These are phyloP conservation scores for Gymnocypris eckloni DNA, from an alignment of 2,797 vertebrate genomes.

Conservation along the genomic window DNA sequence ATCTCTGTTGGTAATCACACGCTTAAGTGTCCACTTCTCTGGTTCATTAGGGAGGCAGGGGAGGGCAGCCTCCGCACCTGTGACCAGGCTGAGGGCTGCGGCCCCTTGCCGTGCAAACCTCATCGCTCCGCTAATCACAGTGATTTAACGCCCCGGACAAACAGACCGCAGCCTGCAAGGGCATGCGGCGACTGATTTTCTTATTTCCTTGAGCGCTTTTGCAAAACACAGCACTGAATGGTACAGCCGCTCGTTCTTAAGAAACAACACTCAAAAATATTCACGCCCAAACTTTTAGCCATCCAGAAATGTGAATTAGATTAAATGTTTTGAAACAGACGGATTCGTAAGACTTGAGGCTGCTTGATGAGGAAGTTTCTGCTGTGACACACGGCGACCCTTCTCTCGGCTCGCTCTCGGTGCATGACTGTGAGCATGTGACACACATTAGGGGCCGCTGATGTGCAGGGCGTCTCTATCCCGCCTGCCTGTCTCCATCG, in stretches of 20 bases:
- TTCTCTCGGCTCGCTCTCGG: slow-evolving; percentile 87
- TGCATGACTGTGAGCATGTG: slow-evolving; percentile 95
- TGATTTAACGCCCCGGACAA: slow-evolving; percentile 67
- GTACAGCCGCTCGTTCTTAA: background rate
- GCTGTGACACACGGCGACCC: slow-evolving; percentile 89
- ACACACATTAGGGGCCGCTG: slow-evolving; percentile 87
- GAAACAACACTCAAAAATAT: background rate
- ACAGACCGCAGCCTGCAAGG: slow-evolving; percentile 76
- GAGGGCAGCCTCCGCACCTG: slow-evolving; percentile 61
- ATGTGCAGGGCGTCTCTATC: slow-evolving; percentile 91
- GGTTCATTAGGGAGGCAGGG: slow-evolving; percentile 58
- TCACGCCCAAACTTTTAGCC: background rate
- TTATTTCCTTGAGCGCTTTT: slow-evolving; percentile 82
- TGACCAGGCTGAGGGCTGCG: slow-evolving; percentile 55
- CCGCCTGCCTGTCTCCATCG: slow-evolving; percentile 85
- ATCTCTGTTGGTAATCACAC: slow-evolving; percentile 58
- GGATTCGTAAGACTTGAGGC: slow-evolving; percentile 19
- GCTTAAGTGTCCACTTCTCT: slow-evolving; percentile 65
- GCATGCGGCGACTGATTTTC: slow-evolving; percentile 80
- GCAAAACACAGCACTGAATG: background rate
- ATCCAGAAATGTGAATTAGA: slow-evolving; percentile 14
- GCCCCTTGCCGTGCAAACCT: slow-evolving; percentile 70
- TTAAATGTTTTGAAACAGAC: slow-evolving; percentile 21
- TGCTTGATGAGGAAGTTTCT: slow-evolving; percentile 76
- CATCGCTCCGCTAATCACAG: slow-evolving; percentile 71